Percentiles rank a stretch among this genome's conserved stretches.
These are phyloP conservation scores for Osmerus mordax DNA, from an alignment of 2,113 vertebrate genomes.

Conservation along the genomic window DNA sequence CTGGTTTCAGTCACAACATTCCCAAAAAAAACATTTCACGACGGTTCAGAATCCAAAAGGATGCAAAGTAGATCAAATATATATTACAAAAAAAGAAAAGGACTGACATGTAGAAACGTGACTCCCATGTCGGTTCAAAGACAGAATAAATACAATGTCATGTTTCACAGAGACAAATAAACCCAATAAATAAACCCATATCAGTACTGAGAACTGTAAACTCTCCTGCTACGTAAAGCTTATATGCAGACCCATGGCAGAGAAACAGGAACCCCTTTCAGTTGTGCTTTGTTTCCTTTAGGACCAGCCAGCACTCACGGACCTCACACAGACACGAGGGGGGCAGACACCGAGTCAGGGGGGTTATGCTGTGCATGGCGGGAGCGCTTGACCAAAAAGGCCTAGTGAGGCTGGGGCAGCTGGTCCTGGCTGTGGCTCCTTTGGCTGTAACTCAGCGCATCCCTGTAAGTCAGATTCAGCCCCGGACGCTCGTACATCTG, in stretches of 20 bases:
- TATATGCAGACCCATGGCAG: slow-evolving; percentile 6
- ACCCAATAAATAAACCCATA: slow-evolving; percentile 48
- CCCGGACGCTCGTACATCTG: slow-evolving; percentile 70
- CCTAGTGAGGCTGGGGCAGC: slow-evolving; percentile 54
- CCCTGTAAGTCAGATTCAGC: slow-evolving; percentile 48
- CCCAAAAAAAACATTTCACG: too few relatives aligned
- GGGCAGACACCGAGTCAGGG: background rate
- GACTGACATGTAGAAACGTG: background rate
- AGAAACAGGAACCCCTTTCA: slow-evolving; percentile 6
- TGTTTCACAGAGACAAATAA: slow-evolving; percentile 25
- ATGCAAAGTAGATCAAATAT: too few relatives aligned
- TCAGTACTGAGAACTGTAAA: slow-evolving; percentile 1
- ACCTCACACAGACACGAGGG: slow-evolving; percentile 9
- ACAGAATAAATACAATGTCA: slow-evolving; percentile 49
- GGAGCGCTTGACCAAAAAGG: background rate
- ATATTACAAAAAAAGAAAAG: too few relatives aligned
- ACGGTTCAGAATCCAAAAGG: too few relatives aligned
- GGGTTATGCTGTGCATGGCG: background rate
- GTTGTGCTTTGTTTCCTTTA: slow-evolving; percentile 1
- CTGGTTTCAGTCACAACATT: too few relatives aligned
- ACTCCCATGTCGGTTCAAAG: slow-evolving; percentile 2
- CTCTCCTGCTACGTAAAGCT: slow-evolving; percentile 21
- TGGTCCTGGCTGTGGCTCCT: slow-evolving; percentile 53
- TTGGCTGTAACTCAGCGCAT: slow-evolving; percentile 47
- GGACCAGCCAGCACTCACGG: background rate